A percentile compares a stretch with the other conserved stretches of the same genome.
phyloP scores from a whole-genome alignment of 2,113 vertebrate species.

The Lynx canadensis region DNA sequence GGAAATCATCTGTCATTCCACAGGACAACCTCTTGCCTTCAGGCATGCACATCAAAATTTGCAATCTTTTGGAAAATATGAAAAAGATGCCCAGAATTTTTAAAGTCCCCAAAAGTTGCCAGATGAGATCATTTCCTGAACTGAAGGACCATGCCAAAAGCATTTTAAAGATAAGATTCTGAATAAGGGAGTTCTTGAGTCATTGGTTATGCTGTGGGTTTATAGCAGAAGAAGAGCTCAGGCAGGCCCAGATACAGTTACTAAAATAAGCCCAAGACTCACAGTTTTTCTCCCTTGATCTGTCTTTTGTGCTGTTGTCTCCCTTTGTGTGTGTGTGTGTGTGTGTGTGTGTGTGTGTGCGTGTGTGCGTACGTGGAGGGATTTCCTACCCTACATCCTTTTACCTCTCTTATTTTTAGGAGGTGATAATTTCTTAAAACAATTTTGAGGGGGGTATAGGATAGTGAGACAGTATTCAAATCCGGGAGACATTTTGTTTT shows the following conservation, averaged over 20 bases:
- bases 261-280: not conserved
- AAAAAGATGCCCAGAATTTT: not conserved
- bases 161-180: not conserved
- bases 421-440: not conserved
- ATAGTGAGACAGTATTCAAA: not conserved
- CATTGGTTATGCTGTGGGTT: not conserved
- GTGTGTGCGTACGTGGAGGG: fast-evolving
- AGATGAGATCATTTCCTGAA: not conserved
- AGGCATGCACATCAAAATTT: not conserved
- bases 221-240: not conserved
- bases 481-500: not conserved
- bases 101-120: not conserved
- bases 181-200: not conserved
- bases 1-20: not conserved
- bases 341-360: not conserved
- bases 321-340: not conserved
- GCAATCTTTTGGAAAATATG: not conserved
- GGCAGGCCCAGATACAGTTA: not conserved
- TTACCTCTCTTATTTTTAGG: constrained; percentile 19
- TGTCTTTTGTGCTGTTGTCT: not conserved
- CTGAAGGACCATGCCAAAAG: not conserved
- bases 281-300: not conserved
- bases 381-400: not conserved
- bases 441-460: not conserved
- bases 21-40: not conserved